Base-by-base conservation (phyloP, 2,888 invertebrate species). In the Vanessa cardui region DNA sequence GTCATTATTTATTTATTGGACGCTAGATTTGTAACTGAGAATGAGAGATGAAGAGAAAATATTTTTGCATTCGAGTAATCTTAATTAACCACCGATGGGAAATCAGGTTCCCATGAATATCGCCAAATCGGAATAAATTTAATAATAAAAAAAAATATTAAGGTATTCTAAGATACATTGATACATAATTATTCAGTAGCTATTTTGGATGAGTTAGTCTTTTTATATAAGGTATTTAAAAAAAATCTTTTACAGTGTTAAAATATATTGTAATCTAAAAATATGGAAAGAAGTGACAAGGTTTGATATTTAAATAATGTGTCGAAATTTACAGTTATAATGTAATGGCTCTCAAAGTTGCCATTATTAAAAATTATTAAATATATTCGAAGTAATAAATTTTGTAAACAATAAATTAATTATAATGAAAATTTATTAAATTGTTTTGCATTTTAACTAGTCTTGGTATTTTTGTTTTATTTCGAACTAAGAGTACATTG, bases 1-100 rank as follows among this genome's bases (percentile, higher is more conserved):
- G 39, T 31, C 20, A 18, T 54, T 62, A 59, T 62, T 56, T 46
- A 60, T 58, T 58, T 49, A 59, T 63, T 31, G 52, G 52, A 54
- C 58, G 52, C 59, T 54, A 59, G 50, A 20, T 39, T 31, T 31
- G 18, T 59, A 6, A 54, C 15, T 52, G 50, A 59, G 44, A 59
- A 58, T 58, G 33, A 9, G 39, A 56, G 39, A 9, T 39, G 2
- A n/a, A 8, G 20, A 16, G 16, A 54, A n/a, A 54, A 54, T 54
- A 54, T 12, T 33, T 56, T n/a, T 39, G 33, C n/a, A 56, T 33
- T n/a, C 6, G n/a, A 39, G 18, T 33, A 15, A 33, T 26, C 18
- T 18, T 56, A 39, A 56, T 39, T 56, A 56, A 56, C 33, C 33
- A 56, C 39, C 39, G 33, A 39, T 8, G 56, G 39, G 39, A 56